A percentile compares a stretch with the other conserved stretches of the same genome.
phyloP scores from a whole-genome alignment of 2,888 invertebrate species.

The Epistrophe eligans region DNA sequence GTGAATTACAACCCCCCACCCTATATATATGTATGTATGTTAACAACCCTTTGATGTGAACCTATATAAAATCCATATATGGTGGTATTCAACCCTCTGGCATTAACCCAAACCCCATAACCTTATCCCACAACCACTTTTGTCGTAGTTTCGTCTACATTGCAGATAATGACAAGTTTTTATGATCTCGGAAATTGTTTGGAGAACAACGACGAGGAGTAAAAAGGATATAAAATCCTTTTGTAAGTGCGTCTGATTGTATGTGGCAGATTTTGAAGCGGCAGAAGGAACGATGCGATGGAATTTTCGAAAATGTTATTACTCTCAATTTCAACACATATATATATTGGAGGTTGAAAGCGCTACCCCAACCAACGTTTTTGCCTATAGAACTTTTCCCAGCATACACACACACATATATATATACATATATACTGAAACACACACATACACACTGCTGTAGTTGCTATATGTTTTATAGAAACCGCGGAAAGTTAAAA shows the following conservation, averaged over 20 bases:
- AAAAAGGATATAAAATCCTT: slow-evolving; percentile 72
- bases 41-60: slow-evolving; percentile 18
- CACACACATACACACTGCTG: slow-evolving; percentile 18
- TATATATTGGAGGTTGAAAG: not conserved
- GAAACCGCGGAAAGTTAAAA: slow-evolving; percentile 75
- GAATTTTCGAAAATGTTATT: slow-evolving; percentile 70
- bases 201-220: slow-evolving; percentile 72
- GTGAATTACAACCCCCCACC: slow-evolving; percentile 40
- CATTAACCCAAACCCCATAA: slow-evolving; percentile 15
- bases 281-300: slow-evolving; percentile 56
- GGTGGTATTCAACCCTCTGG: not conserved
- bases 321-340: slow-evolving; percentile 51
- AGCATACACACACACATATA: slow-evolving; percentile 11
- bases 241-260: slow-evolving; percentile 55
- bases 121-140: slow-evolving; percentile 3
- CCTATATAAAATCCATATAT: not conserved
- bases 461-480: not conserved
- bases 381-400: slow-evolving; percentile 8
- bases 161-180: slow-evolving; percentile 76
- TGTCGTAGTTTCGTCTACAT: slow-evolving; percentile 61
- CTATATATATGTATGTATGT: not conserved
- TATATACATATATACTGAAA: no score
- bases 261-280: slow-evolving; percentile 43
- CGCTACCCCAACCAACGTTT: not conserved
- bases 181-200: slow-evolving; percentile 76